Evolutionary conservation across 2,113 vertebrate species (phyloP).

Genomic region (Gadus chalcogrammus): DNA sequence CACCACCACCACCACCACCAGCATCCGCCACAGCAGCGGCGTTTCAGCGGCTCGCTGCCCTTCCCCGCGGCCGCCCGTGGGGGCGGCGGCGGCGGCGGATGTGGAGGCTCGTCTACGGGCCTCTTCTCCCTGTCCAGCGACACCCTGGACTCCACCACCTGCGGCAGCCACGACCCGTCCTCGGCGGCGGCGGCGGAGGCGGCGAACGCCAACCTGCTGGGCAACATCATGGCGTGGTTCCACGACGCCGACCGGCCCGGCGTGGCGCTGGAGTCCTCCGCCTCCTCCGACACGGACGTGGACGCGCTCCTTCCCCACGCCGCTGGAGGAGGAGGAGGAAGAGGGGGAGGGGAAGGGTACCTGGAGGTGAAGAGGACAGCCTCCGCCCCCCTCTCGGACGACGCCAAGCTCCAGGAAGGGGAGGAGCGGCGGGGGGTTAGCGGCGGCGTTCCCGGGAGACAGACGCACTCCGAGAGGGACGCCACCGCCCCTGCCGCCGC

Average conservation of each 20-base stretch:
- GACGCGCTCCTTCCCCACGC: conserved; percentile 58
- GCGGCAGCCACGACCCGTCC: conserved; percentile 65
- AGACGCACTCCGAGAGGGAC: conserved; percentile 38
- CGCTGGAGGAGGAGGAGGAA: conserved; percentile 53
- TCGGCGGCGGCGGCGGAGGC: conserved; percentile 54
- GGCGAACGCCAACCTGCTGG: conserved; percentile 87
- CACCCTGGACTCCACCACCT: conserved; percentile 46
- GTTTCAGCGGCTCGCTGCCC: conserved; percentile 43
- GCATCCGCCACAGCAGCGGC: neutral
- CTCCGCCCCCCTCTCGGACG: conserved; percentile 23
- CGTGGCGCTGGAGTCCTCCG: conserved; percentile 87
- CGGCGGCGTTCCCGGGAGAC: conserved; percentile 54
- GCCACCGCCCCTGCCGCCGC: conserved; percentile 28
- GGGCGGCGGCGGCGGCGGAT: neutral
- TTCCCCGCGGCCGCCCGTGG: neutral
- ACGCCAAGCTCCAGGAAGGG: conserved; percentile 59
- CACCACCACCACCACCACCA: conserved; percentile 40
- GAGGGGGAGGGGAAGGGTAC: conserved; percentile 42
- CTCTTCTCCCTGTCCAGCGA: conserved; percentile 60
- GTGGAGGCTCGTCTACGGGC: conserved; percentile 49
- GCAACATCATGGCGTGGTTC: conserved; percentile 99
- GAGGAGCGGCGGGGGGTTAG: conserved; percentile 25
- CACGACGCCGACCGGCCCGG: conserved; percentile 98
- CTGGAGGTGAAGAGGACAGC: too few relatives aligned
- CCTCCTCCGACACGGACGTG: conserved; percentile 71